These are phyloP conservation scores for Drosophila dunni DNA, from an alignment of 1,140 invertebrate species.

Conservation along the genomic window DNA sequence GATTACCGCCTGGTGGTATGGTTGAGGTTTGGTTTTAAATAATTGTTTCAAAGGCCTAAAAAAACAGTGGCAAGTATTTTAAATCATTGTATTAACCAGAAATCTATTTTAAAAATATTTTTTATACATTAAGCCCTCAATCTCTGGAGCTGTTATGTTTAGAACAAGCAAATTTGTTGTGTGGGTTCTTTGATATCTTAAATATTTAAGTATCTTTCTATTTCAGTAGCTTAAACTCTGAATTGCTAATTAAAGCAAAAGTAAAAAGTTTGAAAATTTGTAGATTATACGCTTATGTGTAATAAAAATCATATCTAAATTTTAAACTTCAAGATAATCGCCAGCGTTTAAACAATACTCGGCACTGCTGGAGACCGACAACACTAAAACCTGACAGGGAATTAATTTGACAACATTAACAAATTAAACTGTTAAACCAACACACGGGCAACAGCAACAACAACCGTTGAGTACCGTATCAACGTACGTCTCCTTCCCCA, in stretches of 20 bases:
- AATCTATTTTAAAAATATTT: too few species aligned
- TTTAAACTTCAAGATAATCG: background rate
- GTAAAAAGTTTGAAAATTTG: too few species aligned
- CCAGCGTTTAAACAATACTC: conserved; percentile 6
- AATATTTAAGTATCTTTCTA: too few species aligned
- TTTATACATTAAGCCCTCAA: too few species aligned
- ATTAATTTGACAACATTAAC: conserved; percentile 84
- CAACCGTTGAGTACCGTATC: conserved; percentile 38
- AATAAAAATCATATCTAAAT: background rate
- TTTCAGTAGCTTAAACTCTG: too few species aligned
- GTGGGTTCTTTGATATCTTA: too few species aligned
- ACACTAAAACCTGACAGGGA: conserved; percentile 67
- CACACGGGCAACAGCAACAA: conserved; percentile 39
- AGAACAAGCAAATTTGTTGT: too few species aligned
- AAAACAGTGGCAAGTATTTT: background rate
- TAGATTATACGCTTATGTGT: too few species aligned
- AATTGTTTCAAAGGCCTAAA: background rate
- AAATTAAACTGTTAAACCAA: conserved; percentile 83
- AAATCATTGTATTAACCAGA: background rate
- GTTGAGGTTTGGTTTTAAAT: background rate
- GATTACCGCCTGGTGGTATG: conserved; percentile 3
- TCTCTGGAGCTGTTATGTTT: too few species aligned
- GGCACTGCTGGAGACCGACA: conserved; percentile 1
- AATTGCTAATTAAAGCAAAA: too few species aligned
- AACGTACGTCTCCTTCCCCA: conserved; percentile 11